Evolutionary conservation across 2,113 vertebrate species (phyloP), one percentile per base, ranked within the genome.

Genomic region (Athene noctua): DNA sequence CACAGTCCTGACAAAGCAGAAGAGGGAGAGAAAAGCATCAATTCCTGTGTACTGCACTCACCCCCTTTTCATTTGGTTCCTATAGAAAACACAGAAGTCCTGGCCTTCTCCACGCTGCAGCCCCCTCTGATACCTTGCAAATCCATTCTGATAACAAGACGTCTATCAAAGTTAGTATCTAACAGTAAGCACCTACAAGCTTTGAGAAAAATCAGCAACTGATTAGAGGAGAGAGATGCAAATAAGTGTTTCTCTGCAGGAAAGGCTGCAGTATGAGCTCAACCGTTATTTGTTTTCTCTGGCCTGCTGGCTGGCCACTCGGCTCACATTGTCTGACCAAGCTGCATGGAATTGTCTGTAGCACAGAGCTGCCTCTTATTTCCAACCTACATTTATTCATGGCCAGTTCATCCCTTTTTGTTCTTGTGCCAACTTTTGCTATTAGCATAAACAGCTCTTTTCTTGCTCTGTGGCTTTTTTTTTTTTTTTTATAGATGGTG

Each of bases 71-170:
- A 1, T 20, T 34, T 40, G 15, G 32, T 38, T 54, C 52, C 44
- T 21, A 0, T 3, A 15, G 47, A 22, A 68, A 58, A 54, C 0
- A 0, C 26, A 4, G 3, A 19, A 32, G 8, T 34, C 29, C 0
- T 2, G 8, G 6, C 34, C 29, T 26, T 15, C 62, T 20, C 30
- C 6, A 4, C 27, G 36, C 18, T 13, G 40, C 34, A 18, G 11
- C n/a, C 40, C 20, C 16, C 26, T 27, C 44, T 3, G 9, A 11
- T 2, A 25, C 55, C 54, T 57, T 15, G 22, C 23, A n/a, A 23
- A 49, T 6, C 61, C 25, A 2, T 34, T 25, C 23, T 17, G 49
- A n/a, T 10, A 38, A 71, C 66, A 9, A 16, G 29, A 25, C 0
- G 1, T 3, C 5, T 13, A 1, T 14, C 66, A 3, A 34, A 44